phyloP scores from a whole-genome alignment of 2,888 invertebrate genomes.

The Thysanoteuthis rhombus region DNA sequence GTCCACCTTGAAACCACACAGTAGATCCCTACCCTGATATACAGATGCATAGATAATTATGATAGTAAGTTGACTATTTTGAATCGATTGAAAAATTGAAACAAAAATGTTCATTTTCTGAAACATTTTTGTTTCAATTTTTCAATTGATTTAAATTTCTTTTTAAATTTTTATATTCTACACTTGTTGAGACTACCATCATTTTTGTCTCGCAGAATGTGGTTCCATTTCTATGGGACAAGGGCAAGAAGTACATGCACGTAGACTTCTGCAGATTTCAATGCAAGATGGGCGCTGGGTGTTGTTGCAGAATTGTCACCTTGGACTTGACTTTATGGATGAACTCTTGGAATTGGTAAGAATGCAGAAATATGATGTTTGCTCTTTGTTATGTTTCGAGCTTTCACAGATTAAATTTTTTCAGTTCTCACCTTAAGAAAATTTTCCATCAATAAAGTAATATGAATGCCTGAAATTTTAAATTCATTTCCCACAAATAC shows the following conservation, averaged over 20 bases:
- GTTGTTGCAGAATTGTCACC: slow-evolving; percentile 91
- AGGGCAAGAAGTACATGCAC: slow-evolving; percentile 90
- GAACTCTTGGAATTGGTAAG: slow-evolving; percentile 90
- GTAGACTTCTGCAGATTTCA: slow-evolving; percentile 82
- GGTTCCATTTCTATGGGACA: slow-evolving; percentile 97
- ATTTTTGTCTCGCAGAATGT: slow-evolving; percentile 54
- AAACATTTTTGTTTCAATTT: neutral
- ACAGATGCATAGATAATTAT: too few relatives aligned
- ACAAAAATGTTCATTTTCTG: too few relatives aligned
- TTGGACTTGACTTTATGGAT: slow-evolving; percentile 92
- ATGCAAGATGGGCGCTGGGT: slow-evolving; percentile 90
- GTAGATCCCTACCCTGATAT: too few relatives aligned
- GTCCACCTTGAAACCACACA: too few relatives aligned
- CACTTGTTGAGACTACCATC: neutral
- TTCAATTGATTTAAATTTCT: neutral
- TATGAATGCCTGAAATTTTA: too few relatives aligned
- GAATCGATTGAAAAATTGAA: too few relatives aligned
- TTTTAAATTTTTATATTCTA: neutral
- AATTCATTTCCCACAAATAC: too few relatives aligned
- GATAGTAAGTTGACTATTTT: too few relatives aligned
- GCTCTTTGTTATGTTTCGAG: too few relatives aligned
- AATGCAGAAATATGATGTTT: neutral
- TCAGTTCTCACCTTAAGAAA: too few relatives aligned
- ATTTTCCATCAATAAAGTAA: too few relatives aligned
- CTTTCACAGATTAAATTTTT: too few relatives aligned